These are phyloP conservation scores for Alectura lathami DNA, from an alignment of 2,113 vertebrate species.

Conservation along the genomic window DNA sequence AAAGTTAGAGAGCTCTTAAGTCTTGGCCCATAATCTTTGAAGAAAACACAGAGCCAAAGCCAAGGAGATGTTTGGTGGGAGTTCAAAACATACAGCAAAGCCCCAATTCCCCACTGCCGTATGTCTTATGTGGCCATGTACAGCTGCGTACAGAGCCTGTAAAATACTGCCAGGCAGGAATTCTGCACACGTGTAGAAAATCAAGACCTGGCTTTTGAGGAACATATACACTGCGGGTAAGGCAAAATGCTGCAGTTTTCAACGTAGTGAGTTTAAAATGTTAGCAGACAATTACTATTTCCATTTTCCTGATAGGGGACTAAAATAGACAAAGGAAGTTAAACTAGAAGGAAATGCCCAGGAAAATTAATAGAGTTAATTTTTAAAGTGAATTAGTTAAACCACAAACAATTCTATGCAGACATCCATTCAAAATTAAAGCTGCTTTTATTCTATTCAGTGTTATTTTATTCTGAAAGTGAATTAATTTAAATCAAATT, in stretches of 20 bases:
- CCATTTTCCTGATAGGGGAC: neutral
- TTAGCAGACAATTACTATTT: neutral
- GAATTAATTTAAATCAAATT: constrained; percentile 58
- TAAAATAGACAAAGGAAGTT: neutral
- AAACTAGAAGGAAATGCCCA: neutral
- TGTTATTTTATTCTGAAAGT: constrained; percentile 51
- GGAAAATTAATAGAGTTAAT: constrained; percentile 20
- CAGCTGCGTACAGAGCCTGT: neutral
- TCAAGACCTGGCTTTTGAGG: neutral
- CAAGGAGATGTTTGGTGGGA: neutral
- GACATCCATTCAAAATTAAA: constrained; percentile 31
- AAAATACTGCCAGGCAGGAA: neutral
- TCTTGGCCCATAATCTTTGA: neutral
- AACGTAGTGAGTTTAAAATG: neutral
- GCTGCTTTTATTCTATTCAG: neutral
- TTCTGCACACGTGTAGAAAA: neutral
- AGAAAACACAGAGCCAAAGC: constrained; percentile 1
- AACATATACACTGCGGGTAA: neutral
- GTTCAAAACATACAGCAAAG: neutral
- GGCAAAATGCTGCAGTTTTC: neutral
- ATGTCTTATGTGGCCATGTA: neutral
- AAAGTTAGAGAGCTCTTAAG: constrained; percentile 5
- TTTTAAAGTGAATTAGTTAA: constrained; percentile 43
- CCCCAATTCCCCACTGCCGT: neutral
- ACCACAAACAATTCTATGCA: constrained; percentile 30